Conservation (phyloP, 2,888 invertebrate genomes). For the Furcula furcula region DNA sequence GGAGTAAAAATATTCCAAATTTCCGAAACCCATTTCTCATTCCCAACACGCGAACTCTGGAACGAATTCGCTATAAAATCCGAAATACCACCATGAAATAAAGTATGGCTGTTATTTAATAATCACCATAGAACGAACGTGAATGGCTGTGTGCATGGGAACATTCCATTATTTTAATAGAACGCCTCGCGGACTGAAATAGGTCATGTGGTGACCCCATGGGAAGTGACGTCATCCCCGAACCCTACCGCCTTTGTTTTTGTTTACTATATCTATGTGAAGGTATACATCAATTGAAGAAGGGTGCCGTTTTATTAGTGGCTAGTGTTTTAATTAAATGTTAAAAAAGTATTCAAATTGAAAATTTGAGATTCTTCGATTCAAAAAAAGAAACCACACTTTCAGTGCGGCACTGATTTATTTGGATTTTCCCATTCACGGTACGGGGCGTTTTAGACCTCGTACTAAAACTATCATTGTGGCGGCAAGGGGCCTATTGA, state of each 20-base stretch:
- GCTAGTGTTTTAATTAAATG: no score
- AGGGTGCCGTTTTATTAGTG: no score
- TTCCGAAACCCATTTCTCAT: neutral
- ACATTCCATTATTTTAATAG: neutral
- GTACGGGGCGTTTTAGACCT: no score
- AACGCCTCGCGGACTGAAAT: neutral
- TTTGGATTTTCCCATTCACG: no score
- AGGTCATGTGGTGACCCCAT: neutral
- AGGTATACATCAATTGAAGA: no score
- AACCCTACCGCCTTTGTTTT: neutral
- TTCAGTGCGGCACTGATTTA: no score
- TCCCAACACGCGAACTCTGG: neutral
- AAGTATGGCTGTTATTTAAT: neutral
- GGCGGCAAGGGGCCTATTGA: no score
- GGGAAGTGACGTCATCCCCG: neutral
- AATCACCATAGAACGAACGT: neutral
- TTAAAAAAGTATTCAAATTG: no score
- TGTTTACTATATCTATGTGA: no score
- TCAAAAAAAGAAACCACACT: no score
- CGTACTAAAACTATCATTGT: no score
- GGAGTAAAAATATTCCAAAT: neutral
- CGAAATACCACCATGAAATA: neutral
- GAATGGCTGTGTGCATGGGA: neutral
- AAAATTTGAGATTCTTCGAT: no score
- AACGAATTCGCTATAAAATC: neutral